phyloP scores from a whole-genome alignment of 2,888 invertebrate genomes.

The Rhopalosiphum nymphaeae region DNA sequence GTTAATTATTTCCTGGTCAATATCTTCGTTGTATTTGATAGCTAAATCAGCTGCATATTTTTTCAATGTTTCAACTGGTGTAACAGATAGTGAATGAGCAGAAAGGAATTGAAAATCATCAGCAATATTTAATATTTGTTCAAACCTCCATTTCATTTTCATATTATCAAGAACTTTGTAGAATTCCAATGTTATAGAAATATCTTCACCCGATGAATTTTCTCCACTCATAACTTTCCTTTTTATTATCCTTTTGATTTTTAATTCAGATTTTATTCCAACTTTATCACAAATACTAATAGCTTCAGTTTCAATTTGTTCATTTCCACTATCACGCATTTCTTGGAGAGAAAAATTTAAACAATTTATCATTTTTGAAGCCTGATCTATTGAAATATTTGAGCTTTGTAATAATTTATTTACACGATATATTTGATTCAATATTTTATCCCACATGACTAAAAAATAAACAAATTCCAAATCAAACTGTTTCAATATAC shows the following conservation, averaged over 20 bases:
- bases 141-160: constrained; percentile 23
- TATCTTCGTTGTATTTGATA: constrained; percentile 10
- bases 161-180: constrained; percentile 29
- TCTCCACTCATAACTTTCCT: constrained; percentile 10
- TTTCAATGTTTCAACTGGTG: constrained; percentile 6
- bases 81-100: background rate
- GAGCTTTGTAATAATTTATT: background rate
- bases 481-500: constrained; percentile 20
- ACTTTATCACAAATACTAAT: no score
- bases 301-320: background rate
- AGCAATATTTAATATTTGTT: background rate
- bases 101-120: constrained; percentile 20
- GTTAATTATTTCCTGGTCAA: background rate
- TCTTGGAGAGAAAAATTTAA: background rate
- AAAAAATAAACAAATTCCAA: constrained; percentile 12
- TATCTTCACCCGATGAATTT: background rate
- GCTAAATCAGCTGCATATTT: constrained; percentile 9
- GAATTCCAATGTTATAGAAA: constrained; percentile 21
- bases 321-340: background rate
- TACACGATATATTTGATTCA: background rate
- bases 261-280: background rate
- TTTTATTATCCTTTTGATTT: background rate
- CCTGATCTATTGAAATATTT: constrained; percentile 8
- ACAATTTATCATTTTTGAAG: constrained; percentile 1
- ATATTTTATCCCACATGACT: constrained; percentile 9